Conservation (phyloP, 2,888 invertebrate species). For the Monopis laevigella region DNA sequence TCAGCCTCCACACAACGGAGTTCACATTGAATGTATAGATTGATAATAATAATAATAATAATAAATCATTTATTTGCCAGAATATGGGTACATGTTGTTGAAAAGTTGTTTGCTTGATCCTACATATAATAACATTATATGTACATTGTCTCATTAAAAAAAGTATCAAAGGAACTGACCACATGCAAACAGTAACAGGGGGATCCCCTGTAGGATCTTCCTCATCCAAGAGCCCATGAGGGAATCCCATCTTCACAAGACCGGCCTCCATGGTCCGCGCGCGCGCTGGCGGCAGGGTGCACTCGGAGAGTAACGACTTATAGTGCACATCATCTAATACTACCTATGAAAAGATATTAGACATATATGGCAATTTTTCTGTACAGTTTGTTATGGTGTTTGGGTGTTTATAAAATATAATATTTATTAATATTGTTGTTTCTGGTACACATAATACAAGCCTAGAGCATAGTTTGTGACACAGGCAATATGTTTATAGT, state of each 20-base stretch:
- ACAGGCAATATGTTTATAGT: too few relatives aligned
- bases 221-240: constrained; percentile 75
- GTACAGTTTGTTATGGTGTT: not conserved
- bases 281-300: constrained; percentile 69
- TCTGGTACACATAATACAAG: too few relatives aligned
- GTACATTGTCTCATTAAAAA: too few relatives aligned
- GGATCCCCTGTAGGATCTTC: constrained; percentile 65
- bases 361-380: not conserved
- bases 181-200: constrained; percentile 91
- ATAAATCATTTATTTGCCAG: too few relatives aligned
- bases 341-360: constrained; percentile 44
- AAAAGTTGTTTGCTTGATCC: too few relatives aligned
- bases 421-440: too few relatives aligned
- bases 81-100: too few relatives aligned
- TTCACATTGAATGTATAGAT: too few relatives aligned
- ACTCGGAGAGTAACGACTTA: constrained; percentile 64
- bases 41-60: too few relatives aligned
- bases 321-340: constrained; percentile 81
- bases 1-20: too few relatives aligned
- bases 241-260: constrained; percentile 96
- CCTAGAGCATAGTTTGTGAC: too few relatives aligned
- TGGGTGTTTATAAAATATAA: not conserved
- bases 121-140: too few relatives aligned
- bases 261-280: constrained; percentile 74
- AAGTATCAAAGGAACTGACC: constrained; percentile 60